Conservation (phyloP, 1,140 invertebrate genomes). For the Aphidius ervi region DNA sequence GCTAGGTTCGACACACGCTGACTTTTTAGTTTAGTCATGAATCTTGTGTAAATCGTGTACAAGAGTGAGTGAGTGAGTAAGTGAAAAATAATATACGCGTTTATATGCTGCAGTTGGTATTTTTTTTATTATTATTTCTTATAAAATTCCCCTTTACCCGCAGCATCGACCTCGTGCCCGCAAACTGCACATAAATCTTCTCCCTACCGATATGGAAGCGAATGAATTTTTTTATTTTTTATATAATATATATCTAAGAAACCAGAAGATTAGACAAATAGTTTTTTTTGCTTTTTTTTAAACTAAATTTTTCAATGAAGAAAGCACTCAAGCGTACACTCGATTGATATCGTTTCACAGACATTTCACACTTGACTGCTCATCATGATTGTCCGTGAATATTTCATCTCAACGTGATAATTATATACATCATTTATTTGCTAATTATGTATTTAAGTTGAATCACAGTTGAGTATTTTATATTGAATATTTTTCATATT, state of each 20-base stretch:
- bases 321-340: conserved; percentile 19
- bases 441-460: no score
- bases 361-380: conserved; percentile 20
- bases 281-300: background rate
- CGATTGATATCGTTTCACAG: conserved; percentile 20
- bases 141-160: background rate
- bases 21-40: no score
- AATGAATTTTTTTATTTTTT: background rate
- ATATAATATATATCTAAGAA: no score
- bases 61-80: background rate
- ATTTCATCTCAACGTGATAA: conserved; percentile 19
- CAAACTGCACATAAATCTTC: conserved; percentile 22
- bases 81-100: background rate
- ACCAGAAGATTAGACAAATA: background rate
- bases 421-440: conserved; percentile 15
- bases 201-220: conserved; percentile 19
- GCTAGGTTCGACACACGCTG: background rate
- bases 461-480: no score
- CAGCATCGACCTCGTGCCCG: conserved; percentile 18
- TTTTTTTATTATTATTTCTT: background rate
- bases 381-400: conserved; percentile 23
- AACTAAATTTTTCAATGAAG: conserved; percentile 21
- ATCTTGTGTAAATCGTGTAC: background rate
- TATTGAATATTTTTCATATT: no score
- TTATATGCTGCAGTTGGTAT: background rate